Conservation (phyloP, 2,797 vertebrate species). For the Parauchenoglanis punctatus region DNA sequence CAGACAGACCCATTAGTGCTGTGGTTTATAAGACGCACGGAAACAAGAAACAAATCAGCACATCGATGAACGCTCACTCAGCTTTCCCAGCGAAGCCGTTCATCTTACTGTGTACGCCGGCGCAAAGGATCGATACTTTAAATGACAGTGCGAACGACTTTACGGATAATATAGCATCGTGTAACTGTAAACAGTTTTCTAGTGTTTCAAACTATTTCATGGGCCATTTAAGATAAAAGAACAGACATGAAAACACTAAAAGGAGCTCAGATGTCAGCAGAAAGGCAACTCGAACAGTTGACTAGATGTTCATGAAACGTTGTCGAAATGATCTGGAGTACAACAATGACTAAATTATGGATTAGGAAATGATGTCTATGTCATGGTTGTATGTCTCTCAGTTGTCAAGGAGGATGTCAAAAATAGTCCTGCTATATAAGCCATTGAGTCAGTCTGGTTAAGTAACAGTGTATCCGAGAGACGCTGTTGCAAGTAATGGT, state of each 20-base stretch:
- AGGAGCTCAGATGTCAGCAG: not conserved
- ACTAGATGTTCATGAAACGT: conserved; percentile 3
- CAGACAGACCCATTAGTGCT: not conserved
- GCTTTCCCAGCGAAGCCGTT: not conserved
- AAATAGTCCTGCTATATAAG: conserved; percentile 12
- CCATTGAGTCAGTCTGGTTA: conserved; percentile 22
- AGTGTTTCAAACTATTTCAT: conserved; percentile 38
- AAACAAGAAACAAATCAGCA: conserved; percentile 27
- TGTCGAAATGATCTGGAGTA: not conserved
- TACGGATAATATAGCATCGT: conserved; percentile 32
- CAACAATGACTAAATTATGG: conserved; percentile 30
- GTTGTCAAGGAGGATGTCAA: not conserved
- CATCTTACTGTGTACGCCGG: conserved; percentile 16
- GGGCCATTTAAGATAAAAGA: conserved; percentile 36
- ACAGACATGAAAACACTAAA: conserved; percentile 16
- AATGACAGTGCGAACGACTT: conserved; percentile 34
- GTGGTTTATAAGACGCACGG: conserved; percentile 12
- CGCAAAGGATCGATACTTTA: conserved; percentile 38
- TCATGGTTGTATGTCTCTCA: conserved; percentile 5
- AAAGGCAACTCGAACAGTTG: not conserved
- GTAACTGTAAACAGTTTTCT: conserved; percentile 37
- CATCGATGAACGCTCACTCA: not conserved
- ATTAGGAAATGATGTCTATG: conserved; percentile 19
- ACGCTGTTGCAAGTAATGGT: not conserved
- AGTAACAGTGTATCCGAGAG: conserved; percentile 9